Conservation (phyloP, 2,888 invertebrate species). For the Schizaphis graminum region DNA sequence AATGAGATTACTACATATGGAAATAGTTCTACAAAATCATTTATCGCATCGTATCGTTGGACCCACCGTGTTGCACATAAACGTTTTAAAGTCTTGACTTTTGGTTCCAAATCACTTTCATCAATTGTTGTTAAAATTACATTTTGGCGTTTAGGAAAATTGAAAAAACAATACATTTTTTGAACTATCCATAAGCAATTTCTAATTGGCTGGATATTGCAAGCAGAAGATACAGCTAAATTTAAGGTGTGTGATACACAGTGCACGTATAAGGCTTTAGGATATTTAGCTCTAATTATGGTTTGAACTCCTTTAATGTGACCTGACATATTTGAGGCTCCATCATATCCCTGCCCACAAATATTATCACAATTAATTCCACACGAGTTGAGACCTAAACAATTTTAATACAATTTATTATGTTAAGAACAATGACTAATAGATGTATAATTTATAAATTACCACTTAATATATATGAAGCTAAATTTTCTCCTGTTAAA, state of each 20-base stretch:
- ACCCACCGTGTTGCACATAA: constrained; percentile 44
- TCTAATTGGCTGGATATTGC: constrained; percentile 29
- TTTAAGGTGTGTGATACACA: not conserved
- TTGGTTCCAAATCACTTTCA: not conserved
- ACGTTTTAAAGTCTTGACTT: constrained; percentile 30
- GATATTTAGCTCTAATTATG: too few relatives aligned
- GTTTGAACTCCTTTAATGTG: too few relatives aligned
- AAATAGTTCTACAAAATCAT: constrained; percentile 37
- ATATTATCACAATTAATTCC: too few relatives aligned
- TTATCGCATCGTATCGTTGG: constrained; percentile 8
- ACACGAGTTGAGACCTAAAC: too few relatives aligned
- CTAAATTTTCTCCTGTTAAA: not conserved
- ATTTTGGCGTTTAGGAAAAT: constrained; percentile 36
- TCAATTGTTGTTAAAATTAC: constrained; percentile 25
- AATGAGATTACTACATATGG: constrained; percentile 29
- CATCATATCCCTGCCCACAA: too few relatives aligned
- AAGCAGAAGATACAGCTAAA: constrained; percentile 41
- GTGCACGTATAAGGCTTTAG: too few relatives aligned
- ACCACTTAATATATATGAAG: not conserved
- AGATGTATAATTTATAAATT: not conserved
- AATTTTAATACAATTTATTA: too few relatives aligned
- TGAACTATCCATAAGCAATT: constrained; percentile 41
- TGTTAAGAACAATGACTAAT: not conserved
- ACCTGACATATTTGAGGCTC: too few relatives aligned
- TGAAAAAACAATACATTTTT: constrained; percentile 32